Percentiles rank a stretch among this genome's conserved stretches.
Conservation (phyloP, 2,797 vertebrate species). For the Clarias pachynema region DNA sequence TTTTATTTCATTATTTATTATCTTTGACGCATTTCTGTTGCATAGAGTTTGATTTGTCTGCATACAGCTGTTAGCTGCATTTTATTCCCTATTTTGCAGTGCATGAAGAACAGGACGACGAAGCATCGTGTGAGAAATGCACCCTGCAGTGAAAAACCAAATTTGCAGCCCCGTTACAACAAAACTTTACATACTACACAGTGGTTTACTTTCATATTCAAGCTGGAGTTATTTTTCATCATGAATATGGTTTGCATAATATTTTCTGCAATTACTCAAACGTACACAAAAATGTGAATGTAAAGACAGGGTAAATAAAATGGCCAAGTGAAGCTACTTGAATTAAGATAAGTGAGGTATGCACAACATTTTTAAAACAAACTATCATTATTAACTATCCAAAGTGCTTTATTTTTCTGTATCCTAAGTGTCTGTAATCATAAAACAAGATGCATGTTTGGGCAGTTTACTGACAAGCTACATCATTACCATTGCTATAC, state of each 20-base stretch:
- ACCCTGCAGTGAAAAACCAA: constrained; percentile 70
- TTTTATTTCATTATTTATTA: neutral
- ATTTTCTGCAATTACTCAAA: neutral
- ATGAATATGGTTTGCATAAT: constrained; percentile 19
- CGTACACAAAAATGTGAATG: constrained; percentile 6
- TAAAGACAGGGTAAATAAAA: neutral
- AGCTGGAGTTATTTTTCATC: constrained; percentile 5
- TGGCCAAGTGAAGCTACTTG: constrained; percentile 1
- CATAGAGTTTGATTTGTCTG: neutral
- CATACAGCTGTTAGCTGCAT: neutral
- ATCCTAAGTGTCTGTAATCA: neutral
- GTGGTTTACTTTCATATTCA: neutral
- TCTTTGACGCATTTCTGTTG: neutral
- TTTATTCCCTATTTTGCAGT: constrained; percentile 66
- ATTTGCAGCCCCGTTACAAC: neutral
- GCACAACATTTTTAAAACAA: constrained; percentile 12
- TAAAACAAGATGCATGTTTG: constrained; percentile 21
- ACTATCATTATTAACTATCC: neutral
- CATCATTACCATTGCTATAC: neutral
- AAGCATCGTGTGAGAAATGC: constrained; percentile 71
- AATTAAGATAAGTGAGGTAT: neutral
- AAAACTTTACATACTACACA: neutral
- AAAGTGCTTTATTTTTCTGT: constrained; percentile 32
- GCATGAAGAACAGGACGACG: constrained; percentile 76
- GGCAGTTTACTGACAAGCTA: constrained; percentile 1